Evolutionary conservation across 2,797 vertebrate genomes (phyloP), one percentile per base, ranked within the genome.

Genomic region (Tachyglossus aculeatus): DNA sequence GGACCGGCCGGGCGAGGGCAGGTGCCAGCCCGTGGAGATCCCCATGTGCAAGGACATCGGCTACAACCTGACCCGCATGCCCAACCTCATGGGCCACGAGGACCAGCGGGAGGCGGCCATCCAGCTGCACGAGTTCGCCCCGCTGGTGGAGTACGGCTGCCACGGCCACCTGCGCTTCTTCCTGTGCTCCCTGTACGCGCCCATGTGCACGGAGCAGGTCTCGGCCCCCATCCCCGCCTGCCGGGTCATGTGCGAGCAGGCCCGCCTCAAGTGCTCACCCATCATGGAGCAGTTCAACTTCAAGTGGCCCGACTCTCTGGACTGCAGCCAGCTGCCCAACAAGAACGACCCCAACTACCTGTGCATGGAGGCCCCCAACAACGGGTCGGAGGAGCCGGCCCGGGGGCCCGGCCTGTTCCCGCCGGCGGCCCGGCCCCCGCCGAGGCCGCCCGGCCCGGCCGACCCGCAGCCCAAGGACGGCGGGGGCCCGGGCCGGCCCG

Each of bases 151-250:
- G 86, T 96, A 95, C 2, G 97, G 98, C 39, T 99, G 98, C 89
- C 98, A 98, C 92, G 82, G 94, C 40, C 98, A 98, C 68, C 94
- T 99, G 12, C 96, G 95, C 81, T 99, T 99, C 72, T 99, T 99
- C 81, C 94, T 99, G 60, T 99, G 98, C 80, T 99, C 98, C 0
- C 93, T 99, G n/a, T 98, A 97, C 0, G 97, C 98, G 5, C 98
- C 98, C 29, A 99, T 99, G 98, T 99, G 98, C 94, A 98, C 98
- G 0, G 97, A 99, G 91, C 96, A 99, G 86, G 98, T 99, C 80
- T 99, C 98, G 4, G 95, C 96, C 13, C 96, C 97, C 3, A 99
- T 99, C 86, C 97, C 97, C 0, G 98, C 98, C 19, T 99, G 98
- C 84, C 90, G 96, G 44, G 94, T 97, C 12, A 99, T 98, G 97